Evolutionary conservation across 2,797 vertebrate genomes (phyloP), one percentile per base, ranked within the genome.

Genomic region (Muscicapa striata): DNA sequence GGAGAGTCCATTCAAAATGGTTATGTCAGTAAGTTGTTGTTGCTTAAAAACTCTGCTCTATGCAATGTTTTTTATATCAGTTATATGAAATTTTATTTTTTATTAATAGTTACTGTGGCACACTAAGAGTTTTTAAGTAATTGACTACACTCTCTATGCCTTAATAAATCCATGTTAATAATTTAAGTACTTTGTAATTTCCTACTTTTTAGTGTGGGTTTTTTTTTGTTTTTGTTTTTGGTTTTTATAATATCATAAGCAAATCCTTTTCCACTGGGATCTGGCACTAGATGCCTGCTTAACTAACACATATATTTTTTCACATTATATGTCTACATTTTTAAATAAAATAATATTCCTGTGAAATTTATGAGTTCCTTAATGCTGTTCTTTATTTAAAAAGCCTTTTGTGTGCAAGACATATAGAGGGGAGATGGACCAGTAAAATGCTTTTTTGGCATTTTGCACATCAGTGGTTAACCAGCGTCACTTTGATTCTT

Each of bases 401-500:
- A 81, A 87, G 2, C 22, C 9, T 43, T 86, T 46, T 62, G 9
- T 59, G 17, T 63, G 16, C 22, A 68, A 57, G 70, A 9, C 58
- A 46, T 75, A 40, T 21, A 73, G 41, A 79, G 24, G 57, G 18
- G 52, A 95, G 83, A 90, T 45, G 82, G 49, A 89, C 58, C 38
- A 95, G 80, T 89, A 96, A 93, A 94, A 87, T 1, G 29, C 24
- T 95, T 62, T 59, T 90, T 90, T 43, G 93, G 63, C 74, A 95
- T 97, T 97, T 96, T 94, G 86, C 75, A 96, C 90, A 95, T 95
- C 66, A 94, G 69, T 82, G 63, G 91, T 96, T 97, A 95, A 70
- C 83, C 81, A 90, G 78, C 81, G 93, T 95, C 94, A 96, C 89
- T 97, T 95, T 95, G 91, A 97, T 96, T 96, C 81, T 91, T 95